phyloP scores from a whole-genome alignment of 64 coral and sea anemone genomes.

The Stichodactyla helianthus region DNA sequence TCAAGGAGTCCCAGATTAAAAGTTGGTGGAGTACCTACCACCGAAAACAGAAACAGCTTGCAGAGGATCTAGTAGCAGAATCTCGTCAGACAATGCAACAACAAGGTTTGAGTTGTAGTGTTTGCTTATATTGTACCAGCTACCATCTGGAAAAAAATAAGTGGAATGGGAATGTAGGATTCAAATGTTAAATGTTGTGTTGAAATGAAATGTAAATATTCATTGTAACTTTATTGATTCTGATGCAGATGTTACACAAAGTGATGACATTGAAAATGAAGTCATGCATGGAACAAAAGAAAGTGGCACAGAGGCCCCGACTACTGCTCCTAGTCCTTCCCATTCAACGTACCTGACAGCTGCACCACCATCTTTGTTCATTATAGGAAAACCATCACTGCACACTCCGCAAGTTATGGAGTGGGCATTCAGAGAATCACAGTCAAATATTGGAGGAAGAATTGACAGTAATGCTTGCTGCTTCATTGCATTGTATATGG shows the following conservation, averaged over 20 bases:
- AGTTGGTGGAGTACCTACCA: constrained; percentile 34
- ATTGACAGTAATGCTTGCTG: constrained; percentile 44
- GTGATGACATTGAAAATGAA: too few species aligned
- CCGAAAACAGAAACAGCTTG: background rate
- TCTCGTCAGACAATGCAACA: background rate
- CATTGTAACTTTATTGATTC: too few species aligned
- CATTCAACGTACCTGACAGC: background rate
- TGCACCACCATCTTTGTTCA: too few species aligned
- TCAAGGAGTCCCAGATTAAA: constrained; percentile 35
- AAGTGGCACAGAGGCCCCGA: too few species aligned
- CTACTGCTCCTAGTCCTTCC: too few species aligned
- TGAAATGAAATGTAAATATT: too few species aligned
- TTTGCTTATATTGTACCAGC: too few species aligned
- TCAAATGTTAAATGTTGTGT: too few species aligned
- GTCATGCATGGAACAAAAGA: too few species aligned
- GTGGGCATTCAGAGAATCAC: constrained; percentile 25
- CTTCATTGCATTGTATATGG: constrained; percentile 44
- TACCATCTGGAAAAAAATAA: too few species aligned
- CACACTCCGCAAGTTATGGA: background rate
- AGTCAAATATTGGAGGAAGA: constrained; percentile 34
- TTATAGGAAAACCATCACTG: background rate
- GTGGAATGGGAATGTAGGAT: too few species aligned
- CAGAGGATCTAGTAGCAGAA: background rate
- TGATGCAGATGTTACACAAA: too few species aligned
- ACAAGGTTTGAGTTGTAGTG: background rate